Evolutionary conservation across 2,888 invertebrate genomes (phyloP).

Genomic region (Hetaerina titia): DNA sequence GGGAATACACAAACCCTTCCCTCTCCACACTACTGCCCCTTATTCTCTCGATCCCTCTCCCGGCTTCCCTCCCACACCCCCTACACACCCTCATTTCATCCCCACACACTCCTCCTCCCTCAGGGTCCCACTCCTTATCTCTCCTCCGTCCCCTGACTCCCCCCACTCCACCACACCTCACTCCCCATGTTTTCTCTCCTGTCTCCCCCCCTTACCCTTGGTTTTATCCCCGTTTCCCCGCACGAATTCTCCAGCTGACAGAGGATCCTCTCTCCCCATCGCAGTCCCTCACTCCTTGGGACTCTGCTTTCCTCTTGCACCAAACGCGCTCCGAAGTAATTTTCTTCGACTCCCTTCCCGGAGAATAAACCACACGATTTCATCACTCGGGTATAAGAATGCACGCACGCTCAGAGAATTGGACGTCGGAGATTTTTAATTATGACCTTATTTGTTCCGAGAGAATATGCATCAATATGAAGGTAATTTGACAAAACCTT

Average conservation of each 20-base stretch:
- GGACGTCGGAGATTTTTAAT: no score
- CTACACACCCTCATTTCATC: not conserved
- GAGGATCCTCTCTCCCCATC: no score
- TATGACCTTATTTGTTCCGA: no score
- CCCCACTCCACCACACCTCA: not conserved
- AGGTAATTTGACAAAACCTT: no score
- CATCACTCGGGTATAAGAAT: no score
- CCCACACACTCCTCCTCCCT: not conserved
- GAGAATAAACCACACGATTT: no score
- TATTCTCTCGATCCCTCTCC: not conserved
- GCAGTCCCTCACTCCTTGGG: no score
- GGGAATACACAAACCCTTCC: not conserved
- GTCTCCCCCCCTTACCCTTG: not conserved
- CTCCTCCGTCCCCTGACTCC: not conserved
- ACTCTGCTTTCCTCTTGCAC: no score
- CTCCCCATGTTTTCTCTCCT: not conserved
- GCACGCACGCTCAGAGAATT: no score
- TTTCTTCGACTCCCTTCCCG: no score
- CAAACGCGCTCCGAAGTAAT: no score
- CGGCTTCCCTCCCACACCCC: not conserved
- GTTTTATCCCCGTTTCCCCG: not conserved
- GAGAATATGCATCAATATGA: no score
- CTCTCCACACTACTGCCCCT: not conserved
- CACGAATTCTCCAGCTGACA: not conserved
- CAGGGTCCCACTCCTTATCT: not conserved